These are phyloP conservation scores for Dasypogon diadema DNA, from an alignment of 2,888 invertebrate species.

Conservation along the genomic window DNA sequence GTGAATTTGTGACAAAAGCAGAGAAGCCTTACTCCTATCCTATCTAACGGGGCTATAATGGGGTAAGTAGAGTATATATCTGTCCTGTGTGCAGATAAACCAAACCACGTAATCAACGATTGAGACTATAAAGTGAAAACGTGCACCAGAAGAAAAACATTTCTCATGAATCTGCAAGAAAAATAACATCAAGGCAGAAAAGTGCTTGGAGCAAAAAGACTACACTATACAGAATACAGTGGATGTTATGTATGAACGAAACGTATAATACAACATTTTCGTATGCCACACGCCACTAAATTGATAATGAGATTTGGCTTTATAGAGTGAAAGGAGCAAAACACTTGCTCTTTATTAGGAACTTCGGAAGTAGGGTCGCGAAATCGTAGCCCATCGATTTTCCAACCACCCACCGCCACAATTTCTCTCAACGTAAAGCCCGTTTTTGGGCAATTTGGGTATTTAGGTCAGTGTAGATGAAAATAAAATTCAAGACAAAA, in stretches of 20 bases:
- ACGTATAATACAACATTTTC: not conserved
- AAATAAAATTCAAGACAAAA: slow-evolving; percentile 18
- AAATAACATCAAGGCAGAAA: not conserved
- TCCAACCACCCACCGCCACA: not conserved
- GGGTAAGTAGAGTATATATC: not conserved
- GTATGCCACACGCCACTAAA: slow-evolving; percentile 37
- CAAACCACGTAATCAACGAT: slow-evolving; percentile 19
- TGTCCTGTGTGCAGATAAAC: not conserved
- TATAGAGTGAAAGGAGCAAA: slow-evolving; percentile 33
- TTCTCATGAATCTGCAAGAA: slow-evolving; percentile 28
- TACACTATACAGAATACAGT: no score
- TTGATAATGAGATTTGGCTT: slow-evolving; percentile 41
- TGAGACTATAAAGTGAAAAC: slow-evolving; percentile 34
- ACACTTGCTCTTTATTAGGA: slow-evolving; percentile 31
- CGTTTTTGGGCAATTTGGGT: slow-evolving; percentile 14
- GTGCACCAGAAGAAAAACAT: slow-evolving; percentile 19
- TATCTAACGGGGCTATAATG: not conserved
- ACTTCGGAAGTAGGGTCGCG: not conserved
- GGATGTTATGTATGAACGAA: not conserved
- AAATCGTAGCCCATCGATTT: slow-evolving; percentile 8
- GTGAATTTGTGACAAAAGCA: slow-evolving; percentile 9
- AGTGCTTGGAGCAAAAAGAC: not conserved
- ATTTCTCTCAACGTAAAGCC: slow-evolving; percentile 14
- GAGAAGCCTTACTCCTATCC: not conserved
- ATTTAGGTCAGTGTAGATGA: slow-evolving; percentile 20